Evolutionary conservation across 2,888 invertebrate species (phyloP).

Genomic region (Sialis fuliginosa): DNA sequence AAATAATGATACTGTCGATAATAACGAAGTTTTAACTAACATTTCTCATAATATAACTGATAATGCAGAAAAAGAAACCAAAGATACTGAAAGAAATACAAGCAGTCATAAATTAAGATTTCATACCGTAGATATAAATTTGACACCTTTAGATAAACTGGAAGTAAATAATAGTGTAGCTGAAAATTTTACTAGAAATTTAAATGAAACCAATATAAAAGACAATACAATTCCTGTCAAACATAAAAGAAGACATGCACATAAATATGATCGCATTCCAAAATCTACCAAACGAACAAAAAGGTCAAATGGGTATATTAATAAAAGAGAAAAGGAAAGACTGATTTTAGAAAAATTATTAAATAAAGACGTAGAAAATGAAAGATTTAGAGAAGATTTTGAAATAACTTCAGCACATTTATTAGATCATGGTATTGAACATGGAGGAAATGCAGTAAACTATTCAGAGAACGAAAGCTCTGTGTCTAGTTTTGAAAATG

Average conservation of each 20-base stretch:
- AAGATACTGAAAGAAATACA: slow-evolving; percentile 14
- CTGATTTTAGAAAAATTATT: slow-evolving; percentile 8
- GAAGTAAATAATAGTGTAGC: slow-evolving; percentile 13
- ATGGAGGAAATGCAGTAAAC: slow-evolving; percentile 56
- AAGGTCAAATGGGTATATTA: background rate
- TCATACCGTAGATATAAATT: no score
- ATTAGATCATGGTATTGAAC: slow-evolving; percentile 55
- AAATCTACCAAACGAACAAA: slow-evolving; percentile 2
- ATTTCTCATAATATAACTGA: slow-evolving; percentile 10
- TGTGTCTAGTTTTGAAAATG: slow-evolving; percentile 70
- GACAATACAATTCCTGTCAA: background rate
- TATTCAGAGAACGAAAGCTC: slow-evolving; percentile 39
- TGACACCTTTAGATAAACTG: no score
- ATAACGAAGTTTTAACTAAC: slow-evolving; percentile 7
- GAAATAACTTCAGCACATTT: slow-evolving; percentile 20
- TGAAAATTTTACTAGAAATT: background rate
- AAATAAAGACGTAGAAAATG: slow-evolving; percentile 8
- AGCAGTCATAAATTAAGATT: background rate
- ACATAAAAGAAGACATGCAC: slow-evolving; percentile 10
- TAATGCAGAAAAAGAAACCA: slow-evolving; percentile 11
- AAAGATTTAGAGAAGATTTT: slow-evolving; percentile 19
- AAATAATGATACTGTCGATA: no score
- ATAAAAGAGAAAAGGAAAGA: slow-evolving; percentile 4
- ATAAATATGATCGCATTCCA: slow-evolving; percentile 1
- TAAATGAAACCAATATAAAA: background rate